These are phyloP conservation scores for Bergia sp. DNA, from an alignment of 92 coral and sea anemone species.

Conservation along the genomic window DNA sequence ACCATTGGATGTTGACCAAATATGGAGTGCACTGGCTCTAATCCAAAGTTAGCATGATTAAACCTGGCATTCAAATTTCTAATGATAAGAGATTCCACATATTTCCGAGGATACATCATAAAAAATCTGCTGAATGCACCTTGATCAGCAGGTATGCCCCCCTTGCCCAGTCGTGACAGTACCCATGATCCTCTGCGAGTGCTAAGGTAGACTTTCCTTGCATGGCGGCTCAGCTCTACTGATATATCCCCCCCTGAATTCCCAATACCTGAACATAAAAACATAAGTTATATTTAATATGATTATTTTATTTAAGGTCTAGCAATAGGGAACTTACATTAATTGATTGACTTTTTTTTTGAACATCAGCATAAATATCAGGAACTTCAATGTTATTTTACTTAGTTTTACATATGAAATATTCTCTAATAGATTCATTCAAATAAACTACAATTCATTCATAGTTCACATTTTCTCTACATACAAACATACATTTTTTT, in stretches of 20 bases:
- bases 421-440: too few relatives aligned
- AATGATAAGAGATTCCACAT: neutral
- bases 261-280: slow-evolving; percentile 71
- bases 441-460: too few relatives aligned
- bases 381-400: too few relatives aligned
- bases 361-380: too few relatives aligned
- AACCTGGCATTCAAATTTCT: slow-evolving; percentile 55
- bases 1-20: slow-evolving; percentile 77
- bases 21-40: slow-evolving; percentile 63
- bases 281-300: neutral
- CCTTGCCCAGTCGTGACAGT: slow-evolving; percentile 67
- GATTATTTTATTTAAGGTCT: neutral
- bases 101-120: slow-evolving; percentile 43
- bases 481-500: neutral
- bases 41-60: slow-evolving; percentile 66
- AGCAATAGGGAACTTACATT: neutral
- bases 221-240: slow-evolving; percentile 91
- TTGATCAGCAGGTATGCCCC: slow-evolving; percentile 79
- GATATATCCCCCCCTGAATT: slow-evolving; percentile 95
- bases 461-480: too few relatives aligned
- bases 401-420: too few relatives aligned
- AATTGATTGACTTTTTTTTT: too few relatives aligned
- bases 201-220: slow-evolving; percentile 78
- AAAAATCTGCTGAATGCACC: slow-evolving; percentile 36
- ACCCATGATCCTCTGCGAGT: slow-evolving; percentile 92